Percentiles rank a stretch among this genome's conserved stretches.
Evolutionary conservation across 2,888 invertebrate species (phyloP).

Genomic region (Amiota communis): DNA sequence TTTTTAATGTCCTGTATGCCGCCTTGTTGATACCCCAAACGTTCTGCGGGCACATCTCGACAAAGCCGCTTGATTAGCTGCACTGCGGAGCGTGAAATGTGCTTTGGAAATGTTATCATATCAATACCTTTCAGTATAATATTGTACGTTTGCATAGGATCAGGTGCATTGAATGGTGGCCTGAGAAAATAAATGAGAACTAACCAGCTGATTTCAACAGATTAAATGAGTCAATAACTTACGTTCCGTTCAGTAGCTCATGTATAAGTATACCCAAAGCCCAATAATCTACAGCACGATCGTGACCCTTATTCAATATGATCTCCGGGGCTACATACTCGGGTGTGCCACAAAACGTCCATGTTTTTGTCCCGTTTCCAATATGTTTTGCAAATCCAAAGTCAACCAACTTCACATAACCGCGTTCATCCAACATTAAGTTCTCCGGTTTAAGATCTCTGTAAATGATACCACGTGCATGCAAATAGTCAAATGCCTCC

Average conservation of each 20-base stretch:
- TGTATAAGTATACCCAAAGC: slow-evolving; percentile 91
- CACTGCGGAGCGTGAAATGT: slow-evolving; percentile 85
- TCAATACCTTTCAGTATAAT: slow-evolving; percentile 94
- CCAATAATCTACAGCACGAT: slow-evolving; percentile 95
- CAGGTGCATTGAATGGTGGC: slow-evolving; percentile 91
- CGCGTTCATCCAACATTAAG: slow-evolving; percentile 86
- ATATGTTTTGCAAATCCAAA: slow-evolving; percentile 95
- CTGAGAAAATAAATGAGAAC: slow-evolving; percentile 45
- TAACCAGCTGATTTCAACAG: too few relatives aligned
- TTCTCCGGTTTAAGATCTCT: slow-evolving; percentile 97
- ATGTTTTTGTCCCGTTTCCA: slow-evolving; percentile 86
- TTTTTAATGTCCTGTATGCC: slow-evolving; percentile 90
- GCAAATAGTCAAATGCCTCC: slow-evolving; percentile 93
- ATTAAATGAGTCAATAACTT: slow-evolving; percentile 64
- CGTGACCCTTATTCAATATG: slow-evolving; percentile 85
- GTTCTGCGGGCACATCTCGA: slow-evolving; percentile 87
- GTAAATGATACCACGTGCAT: slow-evolving; percentile 87
- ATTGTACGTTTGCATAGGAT: slow-evolving; percentile 96
- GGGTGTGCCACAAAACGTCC: slow-evolving; percentile 98
- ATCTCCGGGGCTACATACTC: slow-evolving; percentile 94
- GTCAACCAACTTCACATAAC: slow-evolving; percentile 93
- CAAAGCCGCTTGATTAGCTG: slow-evolving; percentile 90
- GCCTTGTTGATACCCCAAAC: slow-evolving; percentile 91
- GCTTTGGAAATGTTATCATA: slow-evolving; percentile 86
- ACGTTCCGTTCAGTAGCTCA: slow-evolving; percentile 90